phyloP scores from a whole-genome alignment of 2,113 vertebrate species.

The Cariama cristata region DNA sequence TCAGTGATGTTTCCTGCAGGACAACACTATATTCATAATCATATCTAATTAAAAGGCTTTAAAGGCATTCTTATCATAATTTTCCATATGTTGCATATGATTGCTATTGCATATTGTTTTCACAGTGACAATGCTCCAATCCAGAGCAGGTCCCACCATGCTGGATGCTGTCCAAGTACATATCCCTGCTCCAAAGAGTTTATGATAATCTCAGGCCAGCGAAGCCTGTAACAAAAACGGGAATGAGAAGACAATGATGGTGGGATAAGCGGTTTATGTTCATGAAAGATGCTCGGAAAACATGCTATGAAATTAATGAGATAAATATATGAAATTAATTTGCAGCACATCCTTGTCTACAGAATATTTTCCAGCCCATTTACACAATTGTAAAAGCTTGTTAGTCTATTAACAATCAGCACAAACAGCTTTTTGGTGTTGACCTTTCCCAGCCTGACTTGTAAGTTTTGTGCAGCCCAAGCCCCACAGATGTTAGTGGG shows the following conservation, averaged over 20 bases:
- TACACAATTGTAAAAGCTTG: not conserved
- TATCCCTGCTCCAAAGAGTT: not conserved
- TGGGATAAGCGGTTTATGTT: not conserved
- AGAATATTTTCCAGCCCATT: not conserved
- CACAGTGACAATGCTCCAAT: not conserved
- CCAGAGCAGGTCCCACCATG: not conserved
- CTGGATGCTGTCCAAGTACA: not conserved
- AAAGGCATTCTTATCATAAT: not conserved
- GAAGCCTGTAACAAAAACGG: not conserved
- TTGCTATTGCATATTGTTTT: not conserved
- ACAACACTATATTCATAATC: not conserved
- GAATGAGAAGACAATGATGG: not conserved
- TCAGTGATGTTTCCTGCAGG: not conserved
- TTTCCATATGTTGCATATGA: not conserved
- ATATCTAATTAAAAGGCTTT: not conserved
- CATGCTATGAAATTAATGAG: not conserved
- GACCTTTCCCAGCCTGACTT: not conserved
- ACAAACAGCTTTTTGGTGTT: not conserved
- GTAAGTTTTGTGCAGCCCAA: not conserved
- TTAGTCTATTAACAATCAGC: not conserved
- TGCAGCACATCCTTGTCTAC: not conserved
- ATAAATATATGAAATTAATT: not conserved
- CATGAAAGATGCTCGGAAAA: not conserved
- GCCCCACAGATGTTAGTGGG: fast-evolving
- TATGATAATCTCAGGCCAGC: not conserved